Percentiles rank a stretch among this genome's conserved stretches.
These are phyloP conservation scores for Peromyscus melanophrys DNA, from an alignment of 2,797 vertebrate species.

Conservation along the genomic window DNA sequence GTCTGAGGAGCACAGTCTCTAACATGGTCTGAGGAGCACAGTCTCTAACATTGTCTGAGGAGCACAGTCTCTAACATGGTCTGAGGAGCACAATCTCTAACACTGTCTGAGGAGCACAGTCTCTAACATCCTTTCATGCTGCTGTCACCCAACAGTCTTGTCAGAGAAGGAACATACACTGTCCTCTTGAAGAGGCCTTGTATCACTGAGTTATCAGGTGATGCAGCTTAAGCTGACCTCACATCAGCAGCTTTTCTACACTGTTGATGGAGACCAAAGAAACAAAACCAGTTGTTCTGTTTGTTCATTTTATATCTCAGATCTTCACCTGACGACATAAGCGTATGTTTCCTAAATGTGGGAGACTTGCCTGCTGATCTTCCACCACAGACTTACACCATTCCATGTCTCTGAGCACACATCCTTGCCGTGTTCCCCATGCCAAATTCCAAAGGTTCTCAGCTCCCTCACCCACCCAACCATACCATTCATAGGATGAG, in stretches of 20 bases:
- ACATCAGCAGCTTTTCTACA: neutral
- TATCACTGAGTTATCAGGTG: neutral
- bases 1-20: neutral
- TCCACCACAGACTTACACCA: neutral
- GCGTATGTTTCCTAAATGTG: neutral
- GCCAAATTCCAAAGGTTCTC: neutral
- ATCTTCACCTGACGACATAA: neutral
- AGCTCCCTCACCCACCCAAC: neutral
- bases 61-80: neutral
- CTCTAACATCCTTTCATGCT: neutral
- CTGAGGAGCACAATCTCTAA: neutral
- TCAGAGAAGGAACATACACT: neutral
- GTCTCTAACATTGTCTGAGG: neutral
- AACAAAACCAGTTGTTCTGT: neutral
- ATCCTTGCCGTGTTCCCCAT: neutral
- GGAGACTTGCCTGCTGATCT: neutral
- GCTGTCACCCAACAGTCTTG: neutral
- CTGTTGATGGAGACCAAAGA: neutral
- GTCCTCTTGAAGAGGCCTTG: neutral
- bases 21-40: neutral
- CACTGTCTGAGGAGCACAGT: fast-evolving
- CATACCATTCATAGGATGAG: neutral
- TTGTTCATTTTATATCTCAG: neutral
- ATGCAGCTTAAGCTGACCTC: neutral
- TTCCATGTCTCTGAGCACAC: neutral